phyloP scores from a whole-genome alignment of 2,797 vertebrate genomes.

The Buceros bicornis region DNA sequence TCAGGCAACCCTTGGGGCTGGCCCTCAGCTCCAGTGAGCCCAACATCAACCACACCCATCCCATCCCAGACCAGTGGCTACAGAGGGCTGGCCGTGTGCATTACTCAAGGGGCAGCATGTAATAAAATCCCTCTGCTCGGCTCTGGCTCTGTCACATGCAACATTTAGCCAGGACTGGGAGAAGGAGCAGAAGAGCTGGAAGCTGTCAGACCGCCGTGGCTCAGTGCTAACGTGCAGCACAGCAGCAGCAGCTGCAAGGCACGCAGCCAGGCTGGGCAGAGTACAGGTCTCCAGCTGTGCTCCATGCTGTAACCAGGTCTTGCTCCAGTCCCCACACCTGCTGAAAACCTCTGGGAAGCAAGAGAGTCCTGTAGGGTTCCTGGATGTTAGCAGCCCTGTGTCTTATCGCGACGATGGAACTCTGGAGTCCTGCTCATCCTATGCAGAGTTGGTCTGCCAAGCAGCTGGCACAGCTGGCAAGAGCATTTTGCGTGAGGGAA shows the following conservation, averaged over 20 bases:
- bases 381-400: not conserved
- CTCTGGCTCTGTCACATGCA: constrained; percentile 7
- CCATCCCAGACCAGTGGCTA: not conserved
- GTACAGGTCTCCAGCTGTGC: not conserved
- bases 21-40: not conserved
- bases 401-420: not conserved
- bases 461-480: not conserved
- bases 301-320: not conserved
- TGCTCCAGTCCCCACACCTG: rapidly evolving
- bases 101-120: not conserved
- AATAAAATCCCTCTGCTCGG: not conserved
- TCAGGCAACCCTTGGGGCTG: not conserved
- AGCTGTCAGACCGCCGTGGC: not conserved
- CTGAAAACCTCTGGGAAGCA: not conserved
- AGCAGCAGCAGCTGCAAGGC: not conserved
- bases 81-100: not conserved
- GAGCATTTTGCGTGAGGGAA: not conserved
- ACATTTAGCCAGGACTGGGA: not conserved
- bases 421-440: not conserved
- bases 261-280: not conserved
- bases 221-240: not conserved
- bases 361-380: not conserved
- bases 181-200: constrained; percentile 44
- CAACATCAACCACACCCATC: not conserved
- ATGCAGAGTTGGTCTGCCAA: rapidly evolving